Evolutionary conservation across 64 coral and sea anemone species (phyloP), one percentile per base, ranked within the genome.

Genomic region (Pachyseris speciosa): DNA sequence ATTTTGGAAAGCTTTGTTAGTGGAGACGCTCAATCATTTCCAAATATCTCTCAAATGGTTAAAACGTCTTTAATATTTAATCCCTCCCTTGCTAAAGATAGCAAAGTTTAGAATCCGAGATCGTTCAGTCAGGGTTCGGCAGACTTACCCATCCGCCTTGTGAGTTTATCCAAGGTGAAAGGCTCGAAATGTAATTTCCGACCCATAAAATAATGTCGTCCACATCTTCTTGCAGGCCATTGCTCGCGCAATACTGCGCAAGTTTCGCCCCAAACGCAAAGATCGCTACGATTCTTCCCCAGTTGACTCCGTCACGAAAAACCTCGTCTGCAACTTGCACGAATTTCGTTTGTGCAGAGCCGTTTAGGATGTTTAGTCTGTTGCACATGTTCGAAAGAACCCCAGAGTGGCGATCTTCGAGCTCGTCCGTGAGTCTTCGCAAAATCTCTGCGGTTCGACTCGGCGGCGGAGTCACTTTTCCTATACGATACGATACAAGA

Each of bases 251-350:
- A 32, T 78, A 86, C 53, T 93, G 72, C 4, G 95, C 91, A n/a
- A 97, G 72, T 78, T 86, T 93, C 36, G 78, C 91, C 26, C 86
- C 95, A 65, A 96, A 96, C 2, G 95, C 89, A 47, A 93, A 96
- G 4, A 96, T 41, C 9, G 95, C 95, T 13, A 96, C 95, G 61
- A 96, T 96, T 65, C 95, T 85, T 12, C 95, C 95, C 95, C 95
- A 96, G 72, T 96, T 96, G 8, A 93, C 42, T 48, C 95, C 95
- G 5, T 96, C 95, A 7, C 91, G 74, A 69, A 97, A 97, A 13
- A 97, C 95, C 31, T 97, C 95, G 43, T 97, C 95, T 51, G 95
- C 95, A 72, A 97, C 86, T 28, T 97, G 95, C 25, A 97, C 86
- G 44, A 97, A 97, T 86, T 97, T 97, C 24, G 84, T 28, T 42